phyloP scores from a whole-genome alignment of 2,797 vertebrate species.

The Falco columbarius region DNA sequence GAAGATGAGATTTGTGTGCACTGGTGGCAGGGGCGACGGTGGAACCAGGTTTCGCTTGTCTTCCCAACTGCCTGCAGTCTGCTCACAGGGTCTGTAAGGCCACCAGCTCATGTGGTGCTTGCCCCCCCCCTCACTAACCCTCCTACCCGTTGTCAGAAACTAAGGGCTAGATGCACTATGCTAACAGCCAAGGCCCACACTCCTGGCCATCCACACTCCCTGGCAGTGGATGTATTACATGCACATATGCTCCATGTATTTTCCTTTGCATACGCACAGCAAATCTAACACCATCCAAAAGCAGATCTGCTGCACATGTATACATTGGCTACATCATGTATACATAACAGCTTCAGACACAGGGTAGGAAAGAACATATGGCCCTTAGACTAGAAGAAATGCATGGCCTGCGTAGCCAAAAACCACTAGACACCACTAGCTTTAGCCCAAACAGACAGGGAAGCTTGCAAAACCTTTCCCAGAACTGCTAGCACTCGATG shows the following conservation, averaged over 20 bases:
- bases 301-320: background rate
- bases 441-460: background rate
- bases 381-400: background rate
- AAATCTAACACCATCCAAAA: background rate
- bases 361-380: background rate
- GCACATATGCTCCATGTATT: background rate
- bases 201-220: background rate
- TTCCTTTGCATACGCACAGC: background rate
- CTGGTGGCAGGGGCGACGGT: background rate
- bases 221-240: background rate
- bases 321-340: background rate
- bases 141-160: fast-evolving
- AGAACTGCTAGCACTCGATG: background rate
- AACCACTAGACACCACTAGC: background rate
- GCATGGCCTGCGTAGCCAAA: background rate
- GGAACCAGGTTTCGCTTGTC: background rate
- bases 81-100: fast-evolving
- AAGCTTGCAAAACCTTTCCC: background rate
- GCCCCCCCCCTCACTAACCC: background rate
- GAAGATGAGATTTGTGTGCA: background rate
- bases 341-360: background rate
- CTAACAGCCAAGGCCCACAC: background rate
- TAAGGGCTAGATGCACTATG: background rate
- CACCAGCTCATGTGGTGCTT: background rate
- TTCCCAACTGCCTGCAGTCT: background rate